Base-by-base conservation (phyloP, 2,113 vertebrate genomes). In the Rana temporaria region DNA sequence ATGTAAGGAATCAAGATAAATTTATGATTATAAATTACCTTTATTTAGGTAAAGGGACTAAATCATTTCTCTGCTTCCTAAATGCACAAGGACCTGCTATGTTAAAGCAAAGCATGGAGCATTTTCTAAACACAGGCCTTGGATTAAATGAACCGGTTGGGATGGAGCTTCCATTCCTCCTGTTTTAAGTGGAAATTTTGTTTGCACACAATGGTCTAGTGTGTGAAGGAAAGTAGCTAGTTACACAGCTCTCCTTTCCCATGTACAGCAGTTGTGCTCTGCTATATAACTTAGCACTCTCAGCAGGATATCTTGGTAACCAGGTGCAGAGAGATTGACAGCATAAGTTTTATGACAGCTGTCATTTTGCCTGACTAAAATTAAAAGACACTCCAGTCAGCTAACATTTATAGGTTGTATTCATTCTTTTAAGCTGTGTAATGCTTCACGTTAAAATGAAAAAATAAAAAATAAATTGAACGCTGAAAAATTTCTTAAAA, bases 251-350 rank as follows among this genome's bases (percentile, higher is more conserved):
- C 53, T 65, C 53, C 72, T 48, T 66, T 83, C 64, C 63, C 81
- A 83, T 76, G 81, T 76, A 76, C 53, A 83, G 64, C 71, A 83
- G 63, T 76, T 68, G 71, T 53, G 68, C 65, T 83, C 81, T 83
- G 81, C 81, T 76, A 75, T 76, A 83, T 83, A 75, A 76, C 72
- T 83, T 74, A 68, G 63, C 73, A 34, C 71, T 76, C 81, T 42
- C 81, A 83, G 81, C 81, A 76, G 81, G 81, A 20, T 83, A 83
- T 83, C 32, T 17, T 68, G 81, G 81, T 83, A 83, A 83, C 81
- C 81, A 83, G 81, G 81, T 83, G 81, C 81, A 83, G 81, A 83
- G 22, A 76, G 81, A 83, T 83, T 83, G 81, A 83, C 81, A 83
- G 71, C 30, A 72, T 66, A 83, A 75, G 71, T 83, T 83, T 83